Evolutionary conservation across 1,140 invertebrate genomes (phyloP).

Genomic region (Eurosta solidaginis): DNA sequence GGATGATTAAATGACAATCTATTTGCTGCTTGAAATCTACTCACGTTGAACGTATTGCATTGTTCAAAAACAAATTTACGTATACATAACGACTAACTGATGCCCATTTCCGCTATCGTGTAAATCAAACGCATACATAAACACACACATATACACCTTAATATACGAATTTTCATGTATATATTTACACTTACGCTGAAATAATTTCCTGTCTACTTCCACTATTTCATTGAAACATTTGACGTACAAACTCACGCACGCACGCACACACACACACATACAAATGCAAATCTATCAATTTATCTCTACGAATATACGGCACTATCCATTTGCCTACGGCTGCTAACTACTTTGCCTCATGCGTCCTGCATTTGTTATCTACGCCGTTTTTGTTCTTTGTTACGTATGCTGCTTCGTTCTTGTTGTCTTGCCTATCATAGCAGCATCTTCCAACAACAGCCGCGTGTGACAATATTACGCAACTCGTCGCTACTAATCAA

Average conservation of each 20-base stretch:
- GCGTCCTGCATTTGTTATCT: neutral
- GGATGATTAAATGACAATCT: neutral
- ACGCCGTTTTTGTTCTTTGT: neutral
- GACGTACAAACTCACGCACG: neutral
- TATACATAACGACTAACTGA: neutral
- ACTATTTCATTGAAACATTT: slow-evolving; percentile 3
- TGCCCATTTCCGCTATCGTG: neutral
- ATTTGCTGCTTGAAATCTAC: neutral
- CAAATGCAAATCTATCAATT: no score
- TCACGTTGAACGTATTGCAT: neutral
- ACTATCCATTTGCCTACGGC: neutral
- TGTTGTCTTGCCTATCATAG: neutral
- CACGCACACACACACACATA: no score
- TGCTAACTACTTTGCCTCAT: neutral
- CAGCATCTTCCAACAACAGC: slow-evolving; percentile 14
- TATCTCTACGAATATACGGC: neutral
- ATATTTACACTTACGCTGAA: neutral
- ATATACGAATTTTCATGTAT: neutral
- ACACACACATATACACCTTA: no score
- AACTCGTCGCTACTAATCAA: slow-evolving; percentile 18
- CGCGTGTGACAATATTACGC: slow-evolving; percentile 10
- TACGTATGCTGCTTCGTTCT: neutral
- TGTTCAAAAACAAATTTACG: neutral
- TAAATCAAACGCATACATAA: neutral
- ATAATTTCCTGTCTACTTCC: neutral